These are phyloP conservation scores for Brachionichthys hirsutus DNA, from an alignment of 2,113 vertebrate species.

Conservation along the genomic window DNA sequence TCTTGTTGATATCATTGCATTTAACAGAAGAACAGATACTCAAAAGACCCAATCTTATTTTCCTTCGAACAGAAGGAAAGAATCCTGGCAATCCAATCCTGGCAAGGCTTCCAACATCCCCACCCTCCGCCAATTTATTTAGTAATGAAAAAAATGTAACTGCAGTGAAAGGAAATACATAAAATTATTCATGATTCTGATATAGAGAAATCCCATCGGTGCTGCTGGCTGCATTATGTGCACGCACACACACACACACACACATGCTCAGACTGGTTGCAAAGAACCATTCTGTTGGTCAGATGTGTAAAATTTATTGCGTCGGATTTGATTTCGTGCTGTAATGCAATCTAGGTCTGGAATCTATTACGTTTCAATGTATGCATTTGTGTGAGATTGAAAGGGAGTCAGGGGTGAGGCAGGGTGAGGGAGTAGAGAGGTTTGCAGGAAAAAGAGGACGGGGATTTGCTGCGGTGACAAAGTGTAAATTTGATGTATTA, in stretches of 20 bases:
- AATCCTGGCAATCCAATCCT: too few species aligned
- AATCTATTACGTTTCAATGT: slow-evolving; percentile 11
- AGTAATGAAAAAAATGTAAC: slow-evolving; percentile 30
- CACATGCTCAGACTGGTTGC: slow-evolving; percentile 28
- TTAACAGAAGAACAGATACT: slow-evolving; percentile 4
- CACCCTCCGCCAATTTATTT: slow-evolving; percentile 2
- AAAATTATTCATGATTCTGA: slow-evolving; percentile 28
- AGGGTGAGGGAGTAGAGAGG: background rate
- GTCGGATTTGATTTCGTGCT: slow-evolving; percentile 58
- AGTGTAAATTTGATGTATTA: slow-evolving; percentile 63
- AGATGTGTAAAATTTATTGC: slow-evolving; percentile 71
- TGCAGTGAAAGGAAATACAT: slow-evolving; percentile 13
- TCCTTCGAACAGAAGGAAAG: too few species aligned
- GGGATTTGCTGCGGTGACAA: slow-evolving; percentile 43
- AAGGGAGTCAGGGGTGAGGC: background rate
- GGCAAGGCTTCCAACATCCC: background rate
- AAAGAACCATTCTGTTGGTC: slow-evolving; percentile 51
- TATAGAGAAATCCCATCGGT: slow-evolving; percentile 34
- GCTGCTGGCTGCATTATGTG: slow-evolving; percentile 28
- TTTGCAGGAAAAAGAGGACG: slow-evolving; percentile 5
- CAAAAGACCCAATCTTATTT: background rate
- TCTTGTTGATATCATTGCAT: slow-evolving; percentile 1
- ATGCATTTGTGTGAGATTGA: slow-evolving; percentile 7
- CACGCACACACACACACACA: slow-evolving; percentile 19
- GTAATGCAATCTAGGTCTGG: slow-evolving; percentile 63